Percentiles rank a stretch among this genome's conserved stretches.
These are phyloP conservation scores for Sebastes trivittatus DNA, from an alignment of 2,797 vertebrate genomes.

Conservation along the genomic window DNA sequence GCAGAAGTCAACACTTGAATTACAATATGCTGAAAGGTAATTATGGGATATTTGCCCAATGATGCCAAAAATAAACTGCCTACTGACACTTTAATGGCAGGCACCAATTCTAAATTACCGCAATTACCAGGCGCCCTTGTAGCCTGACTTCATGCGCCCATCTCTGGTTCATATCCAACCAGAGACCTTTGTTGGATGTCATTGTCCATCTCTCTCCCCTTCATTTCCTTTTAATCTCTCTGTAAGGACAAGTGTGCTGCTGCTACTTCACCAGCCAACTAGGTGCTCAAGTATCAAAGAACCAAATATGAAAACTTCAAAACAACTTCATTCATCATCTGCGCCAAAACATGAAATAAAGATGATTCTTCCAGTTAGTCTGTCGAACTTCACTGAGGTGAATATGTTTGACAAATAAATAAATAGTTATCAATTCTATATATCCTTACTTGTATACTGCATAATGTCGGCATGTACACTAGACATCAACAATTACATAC, in stretches of 20 bases:
- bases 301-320: no score
- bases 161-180: background rate
- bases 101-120: background rate
- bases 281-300: background rate
- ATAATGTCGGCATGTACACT: background rate
- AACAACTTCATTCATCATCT: background rate
- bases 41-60: no score
- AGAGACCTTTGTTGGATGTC: background rate
- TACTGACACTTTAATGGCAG: background rate
- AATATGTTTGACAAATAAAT: background rate
- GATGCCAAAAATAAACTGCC: no score
- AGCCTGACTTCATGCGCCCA: background rate
- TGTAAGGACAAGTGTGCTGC: background rate
- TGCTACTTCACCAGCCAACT: background rate
- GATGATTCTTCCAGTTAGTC: background rate
- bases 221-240: background rate
- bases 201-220: background rate
- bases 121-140: background rate
- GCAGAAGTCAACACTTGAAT: no score
- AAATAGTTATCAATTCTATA: background rate
- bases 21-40: no score
- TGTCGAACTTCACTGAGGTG: background rate
- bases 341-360: background rate
- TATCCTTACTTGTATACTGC: background rate
- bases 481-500: background rate